Evolutionary conservation across 1,140 invertebrate genomes (phyloP).

Genomic region (Goniozus legneri): DNA sequence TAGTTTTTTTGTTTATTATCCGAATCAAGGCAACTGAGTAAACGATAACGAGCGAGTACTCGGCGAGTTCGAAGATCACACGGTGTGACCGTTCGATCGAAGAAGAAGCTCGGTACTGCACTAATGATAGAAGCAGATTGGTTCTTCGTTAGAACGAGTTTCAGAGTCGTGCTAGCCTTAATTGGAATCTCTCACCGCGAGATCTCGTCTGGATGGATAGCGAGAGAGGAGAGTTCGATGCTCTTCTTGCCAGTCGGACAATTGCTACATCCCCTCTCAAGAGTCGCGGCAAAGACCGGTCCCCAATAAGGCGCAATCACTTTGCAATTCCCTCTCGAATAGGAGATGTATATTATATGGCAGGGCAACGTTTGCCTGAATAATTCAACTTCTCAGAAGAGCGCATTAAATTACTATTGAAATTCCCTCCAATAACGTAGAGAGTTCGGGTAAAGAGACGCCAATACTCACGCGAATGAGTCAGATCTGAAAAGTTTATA

Average conservation of each 20-base stretch:
- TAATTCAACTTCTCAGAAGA: too few relatives aligned
- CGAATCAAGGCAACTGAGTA: too few relatives aligned
- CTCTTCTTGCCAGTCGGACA: conserved; percentile 29
- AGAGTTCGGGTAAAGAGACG: too few relatives aligned
- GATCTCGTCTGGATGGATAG: conserved; percentile 23
- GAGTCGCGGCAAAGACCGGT: conserved; percentile 13
- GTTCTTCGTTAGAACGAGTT: conserved; percentile 28
- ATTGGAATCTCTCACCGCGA: conserved; percentile 28
- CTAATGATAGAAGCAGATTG: conserved; percentile 14
- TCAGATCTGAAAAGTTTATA: too few relatives aligned
- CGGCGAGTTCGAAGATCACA: too few relatives aligned
- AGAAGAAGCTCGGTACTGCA: neutral
- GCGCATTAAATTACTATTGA: too few relatives aligned
- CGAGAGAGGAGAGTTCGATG: conserved; percentile 31
- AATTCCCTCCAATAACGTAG: too few relatives aligned
- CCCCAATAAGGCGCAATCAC: conserved; percentile 39
- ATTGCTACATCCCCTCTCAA: conserved; percentile 22
- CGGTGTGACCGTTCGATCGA: neutral
- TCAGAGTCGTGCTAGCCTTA: conserved; percentile 26
- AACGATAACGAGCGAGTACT: too few relatives aligned
- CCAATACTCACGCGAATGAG: too few relatives aligned
- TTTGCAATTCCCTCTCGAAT: conserved; percentile 16
- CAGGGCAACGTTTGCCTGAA: too few relatives aligned
- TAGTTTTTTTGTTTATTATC: too few relatives aligned
- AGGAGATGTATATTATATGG: too few relatives aligned